Base-by-base conservation (phyloP, 2,888 invertebrate species). In the Drosophila nr. perissopoda region DNA sequence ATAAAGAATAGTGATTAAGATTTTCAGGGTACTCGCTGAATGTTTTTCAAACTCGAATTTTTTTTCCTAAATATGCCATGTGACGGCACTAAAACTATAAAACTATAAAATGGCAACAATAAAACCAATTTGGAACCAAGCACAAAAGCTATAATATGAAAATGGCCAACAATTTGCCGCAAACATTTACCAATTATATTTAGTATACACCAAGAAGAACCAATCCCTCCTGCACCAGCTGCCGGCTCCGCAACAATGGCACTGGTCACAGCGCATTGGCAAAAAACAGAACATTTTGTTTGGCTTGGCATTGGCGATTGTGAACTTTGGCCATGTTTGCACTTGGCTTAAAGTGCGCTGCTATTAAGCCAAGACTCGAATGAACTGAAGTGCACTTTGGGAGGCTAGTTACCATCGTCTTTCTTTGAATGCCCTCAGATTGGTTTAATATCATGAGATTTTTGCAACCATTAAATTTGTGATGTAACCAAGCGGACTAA, bases 161-260 rank as follows among this genome's bases (percentile, higher is more conserved):
- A 73, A 74, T 77, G 81, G 63, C 72, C 85, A 73, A 82, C 87
- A 82, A 88, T 85, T 84, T 76, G 79, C 83, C 76, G 66, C 81
- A 80, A 80, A 77, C 88, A 83, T 71, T 77, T 77, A 60, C 78
- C 88, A 83, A 88, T 85, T 88, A 83, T 84, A 83, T 84, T 84
- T 69, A 67, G 82, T 63, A 54, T 42, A 25, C 56, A 59, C 67
- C 62, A 53, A 40, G 16, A 29, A 29, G 53, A 29, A n/a, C 57
- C 21, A 25, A 6, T 36, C 27, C 4, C 29, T n/a, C 1, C 48
- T 46, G 18, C 49, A 27, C 13, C 46, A 13, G 21, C 46, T 21
- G 13, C 46, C 21, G 4, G 3, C 21, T n/a, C 10, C 11, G n/a
- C 13, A 7, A 16, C 21, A 60, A 36, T 51, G 49, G 36, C 18